phyloP scores from a whole-genome alignment of 2,113 vertebrate genomes.

The Oncorhynchus nerka region DNA sequence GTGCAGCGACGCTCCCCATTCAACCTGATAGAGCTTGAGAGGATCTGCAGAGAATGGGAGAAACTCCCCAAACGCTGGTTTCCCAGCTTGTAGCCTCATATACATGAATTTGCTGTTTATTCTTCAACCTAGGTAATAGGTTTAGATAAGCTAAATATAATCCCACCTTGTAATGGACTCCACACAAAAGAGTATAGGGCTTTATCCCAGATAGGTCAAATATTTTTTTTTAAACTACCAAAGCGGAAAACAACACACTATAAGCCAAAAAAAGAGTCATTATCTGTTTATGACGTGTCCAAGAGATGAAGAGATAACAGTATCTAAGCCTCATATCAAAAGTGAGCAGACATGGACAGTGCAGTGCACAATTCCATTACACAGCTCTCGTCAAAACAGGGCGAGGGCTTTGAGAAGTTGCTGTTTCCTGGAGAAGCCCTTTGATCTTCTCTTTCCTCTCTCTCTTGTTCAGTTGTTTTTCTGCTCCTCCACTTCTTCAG shows the following conservation, averaged over 20 bases:
- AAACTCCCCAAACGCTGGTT: too few species aligned
- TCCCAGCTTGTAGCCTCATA: too few species aligned
- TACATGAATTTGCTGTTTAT: too few species aligned
- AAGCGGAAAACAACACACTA: background rate
- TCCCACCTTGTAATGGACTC: too few species aligned
- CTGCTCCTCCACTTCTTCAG: background rate
- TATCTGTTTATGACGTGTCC: background rate
- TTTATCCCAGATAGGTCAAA: background rate
- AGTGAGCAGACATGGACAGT: background rate
- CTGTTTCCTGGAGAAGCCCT: slow-evolving; percentile 6
- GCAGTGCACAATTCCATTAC: background rate
- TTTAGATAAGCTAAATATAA: too few species aligned
- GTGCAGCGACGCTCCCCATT: too few species aligned
- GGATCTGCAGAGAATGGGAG: too few species aligned
- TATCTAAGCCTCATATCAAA: background rate
- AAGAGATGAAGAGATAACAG: background rate
- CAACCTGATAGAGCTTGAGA: too few species aligned
- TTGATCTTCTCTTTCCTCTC: slow-evolving; percentile 36
- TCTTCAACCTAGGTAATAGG: too few species aligned
- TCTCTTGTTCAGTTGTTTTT: slow-evolving; percentile 8
- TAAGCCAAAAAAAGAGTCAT: background rate
- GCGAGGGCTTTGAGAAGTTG: slow-evolving; percentile 36
- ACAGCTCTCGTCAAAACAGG: slow-evolving; percentile 3
- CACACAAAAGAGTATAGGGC: too few species aligned
- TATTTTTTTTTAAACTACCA: background rate